Conservation (phyloP, 2,113 vertebrate species). For the Petroica traversi region DNA sequence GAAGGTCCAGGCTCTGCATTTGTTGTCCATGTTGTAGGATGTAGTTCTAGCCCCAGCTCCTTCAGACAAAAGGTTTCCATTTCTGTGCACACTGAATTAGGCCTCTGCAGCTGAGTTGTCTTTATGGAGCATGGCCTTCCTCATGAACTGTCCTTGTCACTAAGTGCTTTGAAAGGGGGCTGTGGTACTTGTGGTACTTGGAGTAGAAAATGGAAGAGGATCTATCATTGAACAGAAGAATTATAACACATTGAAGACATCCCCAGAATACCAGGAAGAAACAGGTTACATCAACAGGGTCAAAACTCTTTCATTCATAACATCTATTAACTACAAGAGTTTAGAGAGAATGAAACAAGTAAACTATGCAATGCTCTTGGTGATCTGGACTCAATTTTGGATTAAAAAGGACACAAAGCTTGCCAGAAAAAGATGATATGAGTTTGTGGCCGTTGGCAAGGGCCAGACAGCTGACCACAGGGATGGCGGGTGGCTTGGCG, state of each 20-base stretch:
- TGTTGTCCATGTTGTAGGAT: neutral
- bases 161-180: neutral
- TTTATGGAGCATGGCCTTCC: neutral
- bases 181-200: neutral
- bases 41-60: neutral
- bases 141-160: neutral
- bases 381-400: neutral
- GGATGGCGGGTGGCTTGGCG: no score
- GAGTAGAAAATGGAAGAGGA: neutral
- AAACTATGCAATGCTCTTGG: neutral
- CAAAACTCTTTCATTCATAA: neutral
- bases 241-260: neutral
- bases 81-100: neutral
- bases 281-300: neutral
- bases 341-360: neutral
- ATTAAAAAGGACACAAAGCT: neutral
- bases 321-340: neutral
- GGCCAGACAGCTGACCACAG: no score
- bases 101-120: rapidly evolving
- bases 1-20: neutral
- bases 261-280: neutral
- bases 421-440: neutral
- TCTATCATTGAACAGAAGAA: neutral
- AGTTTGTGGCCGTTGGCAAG: no score
- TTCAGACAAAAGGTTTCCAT: neutral